These are phyloP conservation scores for Periophthalmodon schlosseri DNA, from an alignment of 2,113 vertebrate genomes.

Conservation along the genomic window DNA sequence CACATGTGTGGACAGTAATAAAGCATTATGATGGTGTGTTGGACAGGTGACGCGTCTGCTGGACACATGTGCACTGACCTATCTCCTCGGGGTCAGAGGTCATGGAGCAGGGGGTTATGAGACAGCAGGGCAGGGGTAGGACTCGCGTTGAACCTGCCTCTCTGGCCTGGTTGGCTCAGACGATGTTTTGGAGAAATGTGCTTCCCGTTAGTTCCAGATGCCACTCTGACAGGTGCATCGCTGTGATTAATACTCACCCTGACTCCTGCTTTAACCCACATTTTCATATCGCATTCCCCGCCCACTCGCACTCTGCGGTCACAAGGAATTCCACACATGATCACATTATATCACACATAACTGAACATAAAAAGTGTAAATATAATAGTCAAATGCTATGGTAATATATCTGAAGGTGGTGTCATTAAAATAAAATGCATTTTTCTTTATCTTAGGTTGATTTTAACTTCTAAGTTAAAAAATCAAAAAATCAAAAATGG, in stretches of 20 bases:
- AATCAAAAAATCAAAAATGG: no score
- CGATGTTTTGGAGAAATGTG: slow-evolving; percentile 79
- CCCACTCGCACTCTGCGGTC: slow-evolving; percentile 16
- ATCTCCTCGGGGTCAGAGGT: slow-evolving; percentile 34
- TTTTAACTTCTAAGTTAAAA: background rate
- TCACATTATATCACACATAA: background rate
- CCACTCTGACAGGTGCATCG: slow-evolving; percentile 89
- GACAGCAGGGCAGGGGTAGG: slow-evolving; percentile 43
- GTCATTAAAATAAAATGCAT: background rate
- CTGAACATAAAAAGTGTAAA: background rate
- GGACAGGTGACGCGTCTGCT: slow-evolving; percentile 58
- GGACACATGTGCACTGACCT: slow-evolving; percentile 29
- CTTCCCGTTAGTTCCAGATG: slow-evolving; percentile 97
- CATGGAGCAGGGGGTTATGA: slow-evolving; percentile 50
- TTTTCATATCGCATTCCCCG: slow-evolving; percentile 32
- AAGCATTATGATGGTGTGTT: background rate
- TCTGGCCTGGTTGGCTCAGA: slow-evolving; percentile 60
- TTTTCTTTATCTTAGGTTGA: background rate
- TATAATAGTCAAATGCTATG: background rate
- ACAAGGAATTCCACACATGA: background rate
- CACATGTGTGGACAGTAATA: slow-evolving; percentile 18
- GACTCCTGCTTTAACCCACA: slow-evolving; percentile 52
- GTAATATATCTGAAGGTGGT: background rate
- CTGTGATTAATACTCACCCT: slow-evolving; percentile 87
- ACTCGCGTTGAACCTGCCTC: slow-evolving; percentile 65